phyloP scores from a whole-genome alignment of 2,113 vertebrate genomes.

The Perca fluviatilis region DNA sequence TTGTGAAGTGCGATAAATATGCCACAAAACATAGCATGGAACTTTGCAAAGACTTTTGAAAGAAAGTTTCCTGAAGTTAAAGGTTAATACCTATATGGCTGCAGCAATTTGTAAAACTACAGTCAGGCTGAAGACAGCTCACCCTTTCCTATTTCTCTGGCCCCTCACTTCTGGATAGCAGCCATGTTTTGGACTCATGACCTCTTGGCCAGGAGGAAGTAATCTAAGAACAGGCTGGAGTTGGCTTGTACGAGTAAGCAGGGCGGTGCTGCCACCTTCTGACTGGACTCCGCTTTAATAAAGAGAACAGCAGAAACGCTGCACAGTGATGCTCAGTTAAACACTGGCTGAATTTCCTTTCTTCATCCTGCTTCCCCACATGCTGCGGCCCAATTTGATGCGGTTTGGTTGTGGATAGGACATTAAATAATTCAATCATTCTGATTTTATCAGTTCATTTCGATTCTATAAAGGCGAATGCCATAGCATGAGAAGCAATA shows the following conservation, averaged over 20 bases:
- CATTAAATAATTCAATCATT: neutral
- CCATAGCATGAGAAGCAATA: neutral
- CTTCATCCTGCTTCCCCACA: neutral
- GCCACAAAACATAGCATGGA: neutral
- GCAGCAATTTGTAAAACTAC: constrained; percentile 32
- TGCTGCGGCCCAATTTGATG: neutral
- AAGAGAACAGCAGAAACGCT: neutral
- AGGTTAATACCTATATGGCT: neutral
- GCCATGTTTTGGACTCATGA: constrained; percentile 67
- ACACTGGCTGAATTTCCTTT: neutral
- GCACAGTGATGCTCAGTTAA: neutral
- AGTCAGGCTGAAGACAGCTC: constrained; percentile 37
- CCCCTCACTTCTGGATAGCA: constrained; percentile 50
- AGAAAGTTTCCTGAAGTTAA: neutral
- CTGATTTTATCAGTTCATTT: neutral
- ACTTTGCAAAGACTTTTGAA: neutral
- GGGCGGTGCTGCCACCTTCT: constrained; percentile 54
- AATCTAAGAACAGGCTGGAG: constrained; percentile 37
- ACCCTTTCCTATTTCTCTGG: constrained; percentile 32
- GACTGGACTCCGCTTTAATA: constrained; percentile 27
- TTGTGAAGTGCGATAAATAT: neutral
- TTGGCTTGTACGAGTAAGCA: neutral
- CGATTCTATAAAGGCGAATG: neutral
- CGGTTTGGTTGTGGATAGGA: neutral
- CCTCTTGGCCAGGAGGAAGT: constrained; percentile 60